phyloP scores from a whole-genome alignment of 2,888 invertebrate genomes.

The Drosophila silvestris region DNA sequence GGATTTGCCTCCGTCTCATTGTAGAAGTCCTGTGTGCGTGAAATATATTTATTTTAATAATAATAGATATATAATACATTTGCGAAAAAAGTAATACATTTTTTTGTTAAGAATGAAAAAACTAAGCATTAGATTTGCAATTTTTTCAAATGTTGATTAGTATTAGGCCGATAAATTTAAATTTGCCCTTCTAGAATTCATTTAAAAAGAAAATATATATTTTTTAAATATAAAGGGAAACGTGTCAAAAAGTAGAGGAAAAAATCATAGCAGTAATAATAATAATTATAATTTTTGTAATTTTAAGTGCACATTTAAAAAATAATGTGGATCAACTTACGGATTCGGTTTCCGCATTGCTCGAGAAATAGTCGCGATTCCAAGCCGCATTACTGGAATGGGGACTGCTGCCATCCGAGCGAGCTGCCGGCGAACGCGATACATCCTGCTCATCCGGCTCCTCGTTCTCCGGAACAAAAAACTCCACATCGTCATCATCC shows the following conservation, averaged over 20 bases:
- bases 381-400: constrained; percentile 16
- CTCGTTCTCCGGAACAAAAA: neutral
- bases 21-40: constrained; percentile 35
- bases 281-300: too few relatives aligned
- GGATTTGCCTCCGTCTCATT: constrained; percentile 36
- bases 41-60: neutral
- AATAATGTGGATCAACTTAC: constrained; percentile 34
- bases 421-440: constrained; percentile 16
- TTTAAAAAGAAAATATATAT: neutral
- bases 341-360: constrained; percentile 40
- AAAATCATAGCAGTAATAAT: too few relatives aligned
- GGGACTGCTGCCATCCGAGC: constrained; percentile 29
- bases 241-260: too few relatives aligned
- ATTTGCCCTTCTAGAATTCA: neutral
- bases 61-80: neutral
- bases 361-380: constrained; percentile 26
- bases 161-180: neutral
- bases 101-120: neutral
- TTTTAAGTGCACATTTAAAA: neutral
- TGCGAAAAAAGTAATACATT: neutral
- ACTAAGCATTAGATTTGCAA: too few relatives aligned
- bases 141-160: neutral
- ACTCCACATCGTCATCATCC: constrained; percentile 15
- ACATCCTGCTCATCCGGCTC: constrained; percentile 13
- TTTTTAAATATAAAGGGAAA: too few relatives aligned